Percentiles rank a stretch among this genome's conserved stretches.
Evolutionary conservation across 2,888 invertebrate genomes (phyloP).

Genomic region (Andrena camellia): DNA sequence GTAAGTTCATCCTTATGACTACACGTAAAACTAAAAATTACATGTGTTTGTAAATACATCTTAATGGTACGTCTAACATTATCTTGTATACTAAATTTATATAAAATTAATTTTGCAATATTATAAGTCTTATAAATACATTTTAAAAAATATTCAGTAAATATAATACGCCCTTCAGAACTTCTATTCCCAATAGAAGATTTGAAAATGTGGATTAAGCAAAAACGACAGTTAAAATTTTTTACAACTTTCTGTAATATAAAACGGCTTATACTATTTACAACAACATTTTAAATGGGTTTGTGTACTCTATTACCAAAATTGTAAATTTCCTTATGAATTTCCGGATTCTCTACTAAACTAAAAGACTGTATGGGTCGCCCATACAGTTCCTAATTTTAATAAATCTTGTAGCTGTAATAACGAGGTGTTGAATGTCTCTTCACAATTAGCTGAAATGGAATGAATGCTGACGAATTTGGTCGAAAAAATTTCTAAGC

Average conservation of each 20-base stretch:
- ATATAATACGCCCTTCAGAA: too few species aligned
- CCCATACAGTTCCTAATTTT: background rate
- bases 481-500: background rate
- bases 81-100: too few species aligned
- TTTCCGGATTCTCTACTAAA: background rate
- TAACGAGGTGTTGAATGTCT: background rate
- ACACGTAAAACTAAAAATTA: slow-evolving; percentile 2
- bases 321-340: background rate
- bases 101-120: too few species aligned
- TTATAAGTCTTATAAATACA: too few species aligned
- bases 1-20: background rate
- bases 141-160: too few species aligned
- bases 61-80: too few species aligned
- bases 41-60: background rate
- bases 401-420: background rate
- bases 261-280: background rate
- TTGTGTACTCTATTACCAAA: background rate
- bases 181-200: too few species aligned
- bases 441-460: background rate
- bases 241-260: background rate
- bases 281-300: background rate
- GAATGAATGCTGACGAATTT: background rate
- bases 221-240: background rate
- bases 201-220: too few species aligned
- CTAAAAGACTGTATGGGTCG: background rate